Evolutionary conservation across 2,888 invertebrate species (phyloP), one percentile per base, ranked within the genome.

Genomic region (Taphrorychus bicolor): DNA sequence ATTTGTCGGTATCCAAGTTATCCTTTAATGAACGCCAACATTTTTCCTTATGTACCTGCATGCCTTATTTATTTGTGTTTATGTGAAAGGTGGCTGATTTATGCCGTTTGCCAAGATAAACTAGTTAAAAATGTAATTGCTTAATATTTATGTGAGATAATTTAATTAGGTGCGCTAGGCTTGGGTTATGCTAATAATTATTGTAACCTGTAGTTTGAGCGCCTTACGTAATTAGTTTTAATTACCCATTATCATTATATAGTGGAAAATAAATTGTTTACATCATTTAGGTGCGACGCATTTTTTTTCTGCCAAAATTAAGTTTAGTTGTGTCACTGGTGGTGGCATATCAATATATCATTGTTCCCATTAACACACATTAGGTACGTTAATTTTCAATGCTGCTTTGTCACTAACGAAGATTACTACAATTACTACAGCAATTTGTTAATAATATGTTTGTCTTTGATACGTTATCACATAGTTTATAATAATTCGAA

Each of bases 1-100:
- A 45, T 45, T 45, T 45, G 45, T 45, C 45, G 45, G 45, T 14
- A 45, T 45, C 14, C 45, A 17, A 45, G 45, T 45, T 45, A 45
- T 45, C 45, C 45, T 45, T 45, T 45, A 45, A 45, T 45, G 45
- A 45, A 17, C 45, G 45, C 4, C 14, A 45, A 7, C 14, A 45
- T 17, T 45, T 45, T 45, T 45, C n/a, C n/a, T n/a, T n/a, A n/a
- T n/a, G n/a, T n/a, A n/a, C n/a, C n/a, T n/a, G n/a, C n/a, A n/a
- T n/a, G 14, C 14, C 45, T 16, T 45, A 45, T 45, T 45, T 16
- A 45, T 45, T 45, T 45, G 16, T 17, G 14, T 2, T 32, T 3
- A 45, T 45, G 45, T 45, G 45, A 45, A 45, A 45, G 45, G 45
- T 45, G 16, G 5, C 14, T 45, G 45, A 45, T 45, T 45, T 45